phyloP scores from a whole-genome alignment of 2,113 vertebrate species.

The Rhea americana region DNA sequence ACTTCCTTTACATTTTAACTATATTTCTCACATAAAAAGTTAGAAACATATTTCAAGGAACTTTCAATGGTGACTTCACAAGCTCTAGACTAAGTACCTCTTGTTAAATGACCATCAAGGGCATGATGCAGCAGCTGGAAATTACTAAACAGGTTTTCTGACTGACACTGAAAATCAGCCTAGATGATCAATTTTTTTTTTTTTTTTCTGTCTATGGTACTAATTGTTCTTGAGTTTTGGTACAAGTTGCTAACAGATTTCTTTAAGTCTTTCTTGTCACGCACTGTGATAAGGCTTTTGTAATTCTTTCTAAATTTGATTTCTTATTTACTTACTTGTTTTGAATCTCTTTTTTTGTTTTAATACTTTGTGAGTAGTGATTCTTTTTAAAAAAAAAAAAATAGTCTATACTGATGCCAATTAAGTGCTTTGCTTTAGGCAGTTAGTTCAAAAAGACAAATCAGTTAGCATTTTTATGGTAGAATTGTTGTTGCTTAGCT shows the following conservation, averaged over 20 bases:
- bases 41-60: not conserved
- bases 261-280: not conserved
- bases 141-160: not conserved
- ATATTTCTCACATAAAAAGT: too few species aligned
- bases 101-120: not conserved
- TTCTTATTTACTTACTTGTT: too few species aligned
- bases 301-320: not conserved
- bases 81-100: not conserved
- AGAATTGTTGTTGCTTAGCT: not conserved
- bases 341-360: not conserved
- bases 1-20: not conserved
- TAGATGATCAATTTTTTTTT: not conserved
- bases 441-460: not conserved
- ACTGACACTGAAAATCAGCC: not conserved
- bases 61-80: fast-evolving
- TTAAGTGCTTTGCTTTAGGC: not conserved
- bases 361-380: not conserved
- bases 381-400: not conserved
- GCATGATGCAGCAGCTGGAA: not conserved
- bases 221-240: not conserved
- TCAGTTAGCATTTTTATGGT: not conserved
- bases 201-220: not conserved
- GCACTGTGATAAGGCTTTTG: not conserved
- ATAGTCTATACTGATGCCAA: not conserved
- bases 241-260: not conserved